Conservation (phyloP, 2,888 invertebrate genomes). For the Stegophylla sp. region DNA sequence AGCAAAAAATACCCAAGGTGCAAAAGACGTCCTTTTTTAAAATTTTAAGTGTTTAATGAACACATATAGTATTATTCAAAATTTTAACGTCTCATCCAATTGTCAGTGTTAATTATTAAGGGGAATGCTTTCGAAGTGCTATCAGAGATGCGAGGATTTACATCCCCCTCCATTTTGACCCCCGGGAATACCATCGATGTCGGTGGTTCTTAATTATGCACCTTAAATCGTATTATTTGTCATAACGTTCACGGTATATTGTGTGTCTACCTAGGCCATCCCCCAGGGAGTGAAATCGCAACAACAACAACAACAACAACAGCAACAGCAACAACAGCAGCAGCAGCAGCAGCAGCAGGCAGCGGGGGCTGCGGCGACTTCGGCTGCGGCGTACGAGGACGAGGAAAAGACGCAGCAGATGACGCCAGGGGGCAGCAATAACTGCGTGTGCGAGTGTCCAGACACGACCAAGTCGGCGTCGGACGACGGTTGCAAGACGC, state of each 20-base stretch:
- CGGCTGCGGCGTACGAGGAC: neutral
- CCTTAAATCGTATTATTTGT: no score
- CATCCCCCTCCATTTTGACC: neutral
- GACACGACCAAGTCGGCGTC: neutral
- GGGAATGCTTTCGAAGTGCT: no score
- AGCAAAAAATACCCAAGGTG: no score
- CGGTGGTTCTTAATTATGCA: no score
- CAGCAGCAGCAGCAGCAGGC: neutral
- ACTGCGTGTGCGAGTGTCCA: slow-evolving; percentile 4
- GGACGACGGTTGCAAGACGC: neutral
- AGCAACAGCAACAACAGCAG: neutral
- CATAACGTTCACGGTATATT: neutral
- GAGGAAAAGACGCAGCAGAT: neutral
- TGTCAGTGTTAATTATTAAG: no score
- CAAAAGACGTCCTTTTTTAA: no score
- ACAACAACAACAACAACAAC: neutral
- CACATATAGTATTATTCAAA: no score
- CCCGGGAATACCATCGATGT: no score
- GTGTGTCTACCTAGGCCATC: slow-evolving; percentile 18
- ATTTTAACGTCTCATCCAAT: no score
- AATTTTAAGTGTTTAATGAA: no score
- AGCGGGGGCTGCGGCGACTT: neutral
- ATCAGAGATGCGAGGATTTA: no score
- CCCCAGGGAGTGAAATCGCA: slow-evolving; percentile 25
- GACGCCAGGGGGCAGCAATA: neutral